Evolutionary conservation across 2,888 invertebrate species (phyloP), one percentile per base, ranked within the genome.

Genomic region (Holacanthella duospinosa): DNA sequence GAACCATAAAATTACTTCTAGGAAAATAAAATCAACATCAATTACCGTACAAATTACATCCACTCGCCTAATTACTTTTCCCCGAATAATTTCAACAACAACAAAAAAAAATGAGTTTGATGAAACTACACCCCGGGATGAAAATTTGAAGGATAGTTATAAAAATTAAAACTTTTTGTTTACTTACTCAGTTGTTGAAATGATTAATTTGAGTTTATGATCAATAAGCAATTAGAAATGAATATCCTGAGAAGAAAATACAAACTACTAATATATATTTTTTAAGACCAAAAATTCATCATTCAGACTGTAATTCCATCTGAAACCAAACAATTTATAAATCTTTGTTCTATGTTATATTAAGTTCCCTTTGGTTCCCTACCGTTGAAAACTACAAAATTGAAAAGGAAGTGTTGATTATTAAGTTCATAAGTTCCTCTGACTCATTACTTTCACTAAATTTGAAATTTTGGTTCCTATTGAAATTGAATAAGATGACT

Each of bases 401-500:
- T 36, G 36, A 36, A 16, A 16, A 36, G 36, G 6, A 36, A 36
- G 36, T 36, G 36, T 36, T 36, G 36, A 36, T 36, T 36, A 36
- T 36, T 36, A 36, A 36, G 9, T 36, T 16, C 36, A 36, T 12
- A 36, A 36, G 36, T 16, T 36, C 36, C 36, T 36, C 36, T n/a
- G n/a, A n/a, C n/a, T n/a, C n/a, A n/a, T n/a, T n/a, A n/a, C n/a
- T n/a, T n/a, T n/a, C n/a, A n/a, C n/a, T n/a, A n/a, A n/a, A n/a
- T n/a, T n/a, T n/a, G n/a, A n/a, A n/a, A n/a, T n/a, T n/a, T n/a
- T n/a, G n/a, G n/a, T n/a, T n/a, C n/a, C n/a, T 21, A 48, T 21
- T 48, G 48, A 48, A 48, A 48, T 48, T 48, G 48, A 48, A 48
- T 48, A 48, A 48, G 48, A 48, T 48, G 48, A 48, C 48, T 48